These are phyloP conservation scores for Caenorhabditis virilis DNA, from an alignment of 2,888 invertebrate species.

Conservation along the genomic window DNA sequence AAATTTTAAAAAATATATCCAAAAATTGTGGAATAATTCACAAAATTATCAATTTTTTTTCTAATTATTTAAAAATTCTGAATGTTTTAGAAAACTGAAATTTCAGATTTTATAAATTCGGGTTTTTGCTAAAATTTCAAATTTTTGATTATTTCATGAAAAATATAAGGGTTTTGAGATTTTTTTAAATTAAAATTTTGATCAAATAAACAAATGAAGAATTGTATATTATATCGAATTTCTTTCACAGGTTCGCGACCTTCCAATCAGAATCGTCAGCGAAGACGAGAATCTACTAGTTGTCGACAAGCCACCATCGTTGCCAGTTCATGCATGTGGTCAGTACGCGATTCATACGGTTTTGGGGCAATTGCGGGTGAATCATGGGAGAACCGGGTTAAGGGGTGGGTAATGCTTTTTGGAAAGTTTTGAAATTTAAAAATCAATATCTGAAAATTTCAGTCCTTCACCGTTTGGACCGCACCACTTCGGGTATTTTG, in stretches of 20 bases:
- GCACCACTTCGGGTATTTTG: slow-evolving; percentile 90
- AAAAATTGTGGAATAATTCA: too few species aligned
- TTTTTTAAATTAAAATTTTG: too few species aligned
- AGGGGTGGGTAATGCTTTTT: slow-evolving; percentile 31
- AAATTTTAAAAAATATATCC: too few species aligned
- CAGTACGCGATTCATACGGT: slow-evolving; percentile 96
- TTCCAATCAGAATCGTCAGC: slow-evolving; percentile 88
- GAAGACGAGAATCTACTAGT: slow-evolving; percentile 98
- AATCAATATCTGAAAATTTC: slow-evolving; percentile 17
- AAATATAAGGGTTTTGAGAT: too few species aligned
- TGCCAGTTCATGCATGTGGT: slow-evolving; percentile 84
- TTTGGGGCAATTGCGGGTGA: slow-evolving; percentile 92
- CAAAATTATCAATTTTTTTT: too few species aligned
- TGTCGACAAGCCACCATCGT: slow-evolving; percentile 71
- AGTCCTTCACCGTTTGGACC: slow-evolving; percentile 74
- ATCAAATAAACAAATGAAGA: too few species aligned
- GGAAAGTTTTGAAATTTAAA: neutral
- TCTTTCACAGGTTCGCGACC: slow-evolving; percentile 78
- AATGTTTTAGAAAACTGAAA: too few species aligned
- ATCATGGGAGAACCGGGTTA: slow-evolving; percentile 76
- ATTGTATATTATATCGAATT: neutral
- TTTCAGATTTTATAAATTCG: too few species aligned
- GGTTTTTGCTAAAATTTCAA: too few species aligned
- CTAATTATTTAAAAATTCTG: too few species aligned
- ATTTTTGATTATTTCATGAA: too few species aligned